A percentile compares a stretch with the other conserved stretches of the same genome.
These are phyloP conservation scores for Thaumetopoea pityocampa DNA, from an alignment of 1,140 invertebrate genomes.

Conservation along the genomic window DNA sequence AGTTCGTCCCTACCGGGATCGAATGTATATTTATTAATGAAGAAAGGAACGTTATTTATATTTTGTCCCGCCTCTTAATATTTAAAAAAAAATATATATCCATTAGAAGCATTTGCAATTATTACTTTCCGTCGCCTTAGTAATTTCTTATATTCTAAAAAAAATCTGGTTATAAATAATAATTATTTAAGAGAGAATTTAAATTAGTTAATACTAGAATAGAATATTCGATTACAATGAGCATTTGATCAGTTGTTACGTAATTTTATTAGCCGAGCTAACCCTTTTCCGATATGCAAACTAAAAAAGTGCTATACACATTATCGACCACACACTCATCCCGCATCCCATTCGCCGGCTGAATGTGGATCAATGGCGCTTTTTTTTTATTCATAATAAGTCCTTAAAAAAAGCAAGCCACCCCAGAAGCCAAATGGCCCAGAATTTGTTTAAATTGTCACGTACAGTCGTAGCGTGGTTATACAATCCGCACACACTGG, in stretches of 20 bases:
- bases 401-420: conserved; percentile 56
- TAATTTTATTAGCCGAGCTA: neutral
- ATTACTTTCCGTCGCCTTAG: too few species aligned
- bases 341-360: conserved; percentile 50
- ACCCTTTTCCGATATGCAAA: conserved; percentile 11
- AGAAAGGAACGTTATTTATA: too few species aligned
- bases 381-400: conserved; percentile 69
- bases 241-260: neutral
- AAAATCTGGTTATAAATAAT: too few species aligned
- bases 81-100: too few species aligned
- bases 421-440: conserved; percentile 73
- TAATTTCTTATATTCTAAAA: too few species aligned
- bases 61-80: too few species aligned
- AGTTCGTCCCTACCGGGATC: too few species aligned
- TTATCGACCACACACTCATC: conserved; percentile 51
- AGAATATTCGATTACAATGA: too few species aligned
- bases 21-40: too few species aligned
- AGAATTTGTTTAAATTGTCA: conserved; percentile 76
- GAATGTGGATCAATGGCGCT: conserved; percentile 41
- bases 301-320: conserved; percentile 12
- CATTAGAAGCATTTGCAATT: too few species aligned
- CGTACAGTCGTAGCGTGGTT: conserved; percentile 67
- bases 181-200: too few species aligned
- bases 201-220: too few species aligned
- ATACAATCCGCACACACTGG: conserved; percentile 53